These are phyloP conservation scores for Lamproptera curius DNA, from an alignment of 2,888 invertebrate species.

Conservation along the genomic window DNA sequence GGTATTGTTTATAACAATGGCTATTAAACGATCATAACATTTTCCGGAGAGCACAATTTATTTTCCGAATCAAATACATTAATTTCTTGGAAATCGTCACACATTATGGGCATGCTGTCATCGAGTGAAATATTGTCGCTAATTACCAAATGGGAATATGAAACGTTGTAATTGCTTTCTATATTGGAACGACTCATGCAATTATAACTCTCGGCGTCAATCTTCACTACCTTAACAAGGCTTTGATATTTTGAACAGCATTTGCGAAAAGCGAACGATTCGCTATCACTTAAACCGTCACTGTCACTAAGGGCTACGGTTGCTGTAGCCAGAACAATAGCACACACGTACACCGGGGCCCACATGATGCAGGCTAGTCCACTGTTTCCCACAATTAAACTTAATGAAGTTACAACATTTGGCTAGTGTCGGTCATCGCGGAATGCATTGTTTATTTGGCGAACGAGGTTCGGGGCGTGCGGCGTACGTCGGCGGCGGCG, in stretches of 20 bases:
- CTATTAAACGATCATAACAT: conserved; percentile 55
- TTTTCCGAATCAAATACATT: conserved; percentile 35
- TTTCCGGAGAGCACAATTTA: conserved; percentile 29
- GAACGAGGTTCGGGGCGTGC: conserved; percentile 40
- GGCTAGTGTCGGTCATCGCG: conserved; percentile 50
- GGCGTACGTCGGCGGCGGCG: conserved; percentile 44
- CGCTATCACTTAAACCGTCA: conserved; percentile 29
- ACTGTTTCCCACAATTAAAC: conserved; percentile 28
- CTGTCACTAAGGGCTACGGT: conserved; percentile 6
- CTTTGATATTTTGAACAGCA: conserved; percentile 55
- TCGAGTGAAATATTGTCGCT: conserved; percentile 40
- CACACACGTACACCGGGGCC: conserved; percentile 41
- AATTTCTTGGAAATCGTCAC: conserved; percentile 39
- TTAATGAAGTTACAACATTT: conserved; percentile 51
- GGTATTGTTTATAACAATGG: conserved; percentile 48
- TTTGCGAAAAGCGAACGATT: conserved; percentile 48
- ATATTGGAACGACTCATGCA: conserved; percentile 47
- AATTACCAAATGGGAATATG: conserved; percentile 44
- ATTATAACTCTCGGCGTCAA: conserved; percentile 34
- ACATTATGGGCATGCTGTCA: conserved; percentile 48
- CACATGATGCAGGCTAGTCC: conserved; percentile 40
- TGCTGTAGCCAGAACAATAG: conserved; percentile 31
- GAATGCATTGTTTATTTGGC: conserved; percentile 49
- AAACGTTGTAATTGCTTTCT: conserved; percentile 38
- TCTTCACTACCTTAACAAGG: conserved; percentile 46